These are phyloP conservation scores for Lepisosteus osseus DNA, from an alignment of 2,113 vertebrate species.

Conservation along the genomic window DNA sequence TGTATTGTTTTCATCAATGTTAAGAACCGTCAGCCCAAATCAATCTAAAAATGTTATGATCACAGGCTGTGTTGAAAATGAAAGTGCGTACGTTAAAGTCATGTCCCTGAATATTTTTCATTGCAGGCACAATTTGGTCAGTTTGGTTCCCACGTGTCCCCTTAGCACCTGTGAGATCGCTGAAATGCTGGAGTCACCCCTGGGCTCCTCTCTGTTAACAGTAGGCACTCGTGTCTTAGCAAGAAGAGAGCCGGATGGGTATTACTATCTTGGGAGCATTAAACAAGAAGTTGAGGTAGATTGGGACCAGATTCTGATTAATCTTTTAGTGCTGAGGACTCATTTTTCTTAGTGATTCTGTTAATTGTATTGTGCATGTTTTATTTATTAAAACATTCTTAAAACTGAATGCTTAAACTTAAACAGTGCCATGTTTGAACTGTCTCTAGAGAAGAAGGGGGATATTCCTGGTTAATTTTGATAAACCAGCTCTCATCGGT, in stretches of 20 bases:
- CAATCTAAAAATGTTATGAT: not conserved
- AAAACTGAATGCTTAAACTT: no score
- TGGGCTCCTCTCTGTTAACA: constrained; percentile 31
- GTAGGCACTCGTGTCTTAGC: constrained; percentile 67
- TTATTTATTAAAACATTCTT: no score
- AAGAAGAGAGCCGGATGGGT: constrained; percentile 67
- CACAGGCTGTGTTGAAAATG: not conserved
- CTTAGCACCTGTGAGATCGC: constrained; percentile 26
- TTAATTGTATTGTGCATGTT: no score
- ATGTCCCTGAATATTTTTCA: constrained; percentile 21
- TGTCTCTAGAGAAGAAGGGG: constrained; percentile 34
- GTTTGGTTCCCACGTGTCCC: constrained; percentile 24
- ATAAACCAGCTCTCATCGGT: constrained; percentile 33
- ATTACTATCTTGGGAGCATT: constrained; percentile 74
- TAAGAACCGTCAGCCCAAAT: not conserved
- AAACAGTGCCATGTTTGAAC: no score
- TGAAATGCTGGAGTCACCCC: not conserved
- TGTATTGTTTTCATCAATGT: not conserved
- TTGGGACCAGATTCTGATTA: not conserved
- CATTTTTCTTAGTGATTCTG: no score
- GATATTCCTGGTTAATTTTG: constrained; percentile 73
- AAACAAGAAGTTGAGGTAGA: constrained; percentile 67
- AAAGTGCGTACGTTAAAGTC: not conserved
- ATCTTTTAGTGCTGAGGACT: no score
- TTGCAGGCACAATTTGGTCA: constrained; percentile 49